Percentiles rank a stretch among this genome's conserved stretches.
These are phyloP conservation scores for Rallus crepitans DNA, from an alignment of 2,797 vertebrate species.

Conservation along the genomic window DNA sequence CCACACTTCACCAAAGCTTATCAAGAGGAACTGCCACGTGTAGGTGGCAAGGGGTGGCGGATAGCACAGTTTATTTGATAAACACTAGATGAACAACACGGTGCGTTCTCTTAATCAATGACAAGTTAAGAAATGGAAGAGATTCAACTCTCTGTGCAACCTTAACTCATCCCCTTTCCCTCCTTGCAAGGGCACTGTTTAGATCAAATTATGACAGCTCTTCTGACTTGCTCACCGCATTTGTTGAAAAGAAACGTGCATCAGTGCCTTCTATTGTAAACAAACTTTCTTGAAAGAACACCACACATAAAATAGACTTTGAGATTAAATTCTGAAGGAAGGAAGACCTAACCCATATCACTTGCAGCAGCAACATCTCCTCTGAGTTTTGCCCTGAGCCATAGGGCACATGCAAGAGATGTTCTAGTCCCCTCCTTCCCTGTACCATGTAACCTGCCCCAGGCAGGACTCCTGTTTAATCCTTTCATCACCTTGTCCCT, in stretches of 20 bases:
- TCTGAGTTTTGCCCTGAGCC: not conserved
- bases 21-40: accelerated
- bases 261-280: not conserved
- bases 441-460: too few relatives aligned
- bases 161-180: not conserved
- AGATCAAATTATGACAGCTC: not conserved
- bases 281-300: not conserved
- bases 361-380: not conserved
- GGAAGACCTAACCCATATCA: not conserved
- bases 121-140: not conserved
- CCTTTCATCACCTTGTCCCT: too few relatives aligned
- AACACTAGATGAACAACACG: not conserved
- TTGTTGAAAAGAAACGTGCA: not conserved
- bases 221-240: not conserved
- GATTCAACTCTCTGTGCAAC: not conserved
- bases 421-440: too few relatives aligned
- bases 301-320: not conserved
- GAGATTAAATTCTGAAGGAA: not conserved
- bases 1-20: not conserved
- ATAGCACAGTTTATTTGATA: not conserved
- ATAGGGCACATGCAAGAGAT: accelerated
- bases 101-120: accelerated
- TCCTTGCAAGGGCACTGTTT: not conserved
- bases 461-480: not conserved
- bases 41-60: accelerated